Evolutionary conservation across 2,113 vertebrate genomes (phyloP).

Genomic region (Rostratula benghalensis): DNA sequence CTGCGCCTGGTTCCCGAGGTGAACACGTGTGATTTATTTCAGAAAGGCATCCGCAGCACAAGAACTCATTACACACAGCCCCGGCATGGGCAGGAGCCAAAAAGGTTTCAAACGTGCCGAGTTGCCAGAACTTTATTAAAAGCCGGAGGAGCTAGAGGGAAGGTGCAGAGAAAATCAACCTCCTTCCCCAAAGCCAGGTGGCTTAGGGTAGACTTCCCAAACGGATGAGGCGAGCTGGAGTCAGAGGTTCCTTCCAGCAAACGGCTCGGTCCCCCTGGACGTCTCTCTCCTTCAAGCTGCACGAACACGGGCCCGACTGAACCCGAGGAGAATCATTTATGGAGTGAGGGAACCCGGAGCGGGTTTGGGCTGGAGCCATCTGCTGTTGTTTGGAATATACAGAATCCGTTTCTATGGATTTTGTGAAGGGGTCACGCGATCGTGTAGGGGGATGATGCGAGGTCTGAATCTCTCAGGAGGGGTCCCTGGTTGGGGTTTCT

Average conservation of each 20-base stretch:
- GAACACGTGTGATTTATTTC: conserved; percentile 35
- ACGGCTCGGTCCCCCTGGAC: conserved; percentile 35
- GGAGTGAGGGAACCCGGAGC: conserved; percentile 55
- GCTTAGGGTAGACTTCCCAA: conserved; percentile 48
- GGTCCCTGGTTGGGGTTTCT: conserved; percentile 38
- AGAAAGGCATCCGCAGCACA: conserved; percentile 29
- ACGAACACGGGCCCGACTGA: conserved; percentile 33
- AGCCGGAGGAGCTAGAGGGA: conserved; percentile 18
- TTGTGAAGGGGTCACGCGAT: conserved; percentile 56
- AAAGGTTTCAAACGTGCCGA: conserved; percentile 19
- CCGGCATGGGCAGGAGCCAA: conserved; percentile 41
- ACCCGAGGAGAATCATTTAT: conserved; percentile 59
- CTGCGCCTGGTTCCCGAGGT: conserved; percentile 41
- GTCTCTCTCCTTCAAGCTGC: conserved; percentile 15
- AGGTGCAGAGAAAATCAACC: conserved; percentile 48
- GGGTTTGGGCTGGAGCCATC: conserved; percentile 57
- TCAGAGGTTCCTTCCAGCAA: conserved; percentile 64
- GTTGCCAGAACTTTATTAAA: conserved; percentile 49
- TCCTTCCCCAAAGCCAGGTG: conserved; percentile 62
- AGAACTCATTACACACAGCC: conserved; percentile 37
- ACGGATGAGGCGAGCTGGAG: conserved; percentile 49
- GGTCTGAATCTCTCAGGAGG: conserved; percentile 46
- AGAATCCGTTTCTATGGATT: conserved; percentile 71
- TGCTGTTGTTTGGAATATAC: conserved; percentile 68
- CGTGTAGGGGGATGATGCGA: conserved; percentile 9